Evolutionary conservation across 2,113 vertebrate species (phyloP).

Genomic region (Podilymbus podiceps): DNA sequence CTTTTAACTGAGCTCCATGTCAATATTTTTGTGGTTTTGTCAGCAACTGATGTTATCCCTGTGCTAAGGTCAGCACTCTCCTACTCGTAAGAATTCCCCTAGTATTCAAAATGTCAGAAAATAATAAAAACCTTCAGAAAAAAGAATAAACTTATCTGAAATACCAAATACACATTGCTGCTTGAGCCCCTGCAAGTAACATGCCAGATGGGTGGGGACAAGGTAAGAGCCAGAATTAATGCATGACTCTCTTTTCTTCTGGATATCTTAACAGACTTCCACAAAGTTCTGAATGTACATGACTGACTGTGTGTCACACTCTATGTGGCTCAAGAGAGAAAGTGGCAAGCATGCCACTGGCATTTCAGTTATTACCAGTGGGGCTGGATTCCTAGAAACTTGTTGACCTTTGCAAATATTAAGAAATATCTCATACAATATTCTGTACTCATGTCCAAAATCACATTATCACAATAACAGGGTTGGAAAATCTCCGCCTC

Average conservation of each 20-base stretch:
- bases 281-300: neutral
- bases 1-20: neutral
- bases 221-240: neutral
- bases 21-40: neutral
- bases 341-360: neutral
- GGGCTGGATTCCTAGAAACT: neutral
- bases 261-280: neutral
- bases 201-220: neutral
- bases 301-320: neutral
- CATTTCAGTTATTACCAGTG: neutral
- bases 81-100: neutral
- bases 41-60: neutral
- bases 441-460: neutral
- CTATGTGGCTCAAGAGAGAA: neutral
- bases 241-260: neutral
- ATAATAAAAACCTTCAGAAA: neutral
- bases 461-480: neutral
- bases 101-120: neutral
- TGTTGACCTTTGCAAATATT: neutral
- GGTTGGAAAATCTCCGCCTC: neutral
- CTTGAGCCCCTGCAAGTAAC: neutral
- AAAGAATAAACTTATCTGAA: neutral
- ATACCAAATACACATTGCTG: neutral
- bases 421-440: neutral
- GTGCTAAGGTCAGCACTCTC: neutral